Conservation (phyloP, 2,113 vertebrate species). For the Calypte anna region DNA sequence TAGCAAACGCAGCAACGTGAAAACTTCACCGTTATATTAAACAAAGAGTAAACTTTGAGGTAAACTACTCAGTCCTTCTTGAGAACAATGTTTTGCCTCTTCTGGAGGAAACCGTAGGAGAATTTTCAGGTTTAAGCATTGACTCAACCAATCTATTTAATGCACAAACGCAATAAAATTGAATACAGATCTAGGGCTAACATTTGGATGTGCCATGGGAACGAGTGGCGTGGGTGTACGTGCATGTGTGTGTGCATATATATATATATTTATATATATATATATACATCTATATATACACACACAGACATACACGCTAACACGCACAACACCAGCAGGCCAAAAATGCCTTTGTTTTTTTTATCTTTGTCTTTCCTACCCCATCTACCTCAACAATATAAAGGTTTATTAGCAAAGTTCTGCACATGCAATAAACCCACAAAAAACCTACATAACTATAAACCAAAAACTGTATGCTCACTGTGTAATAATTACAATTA, state of each 20-base stretch:
- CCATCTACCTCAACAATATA: background rate
- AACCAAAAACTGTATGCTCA: background rate
- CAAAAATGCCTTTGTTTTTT: background rate
- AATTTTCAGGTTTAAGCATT: background rate
- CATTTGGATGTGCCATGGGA: background rate
- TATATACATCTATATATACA: accelerated
- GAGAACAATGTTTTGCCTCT: background rate
- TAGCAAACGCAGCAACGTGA: background rate
- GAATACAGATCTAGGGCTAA: background rate
- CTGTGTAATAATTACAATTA: background rate
- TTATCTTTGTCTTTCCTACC: background rate
- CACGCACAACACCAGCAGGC: background rate
- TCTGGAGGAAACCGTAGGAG: background rate
- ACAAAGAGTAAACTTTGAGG: background rate
- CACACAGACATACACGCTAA: accelerated
- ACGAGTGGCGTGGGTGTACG: too few relatives aligned
- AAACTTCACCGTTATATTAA: background rate
- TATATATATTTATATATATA: accelerated
- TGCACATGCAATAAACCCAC: background rate
- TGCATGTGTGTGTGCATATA: accelerated
- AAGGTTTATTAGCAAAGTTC: background rate
- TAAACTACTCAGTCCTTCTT: background rate
- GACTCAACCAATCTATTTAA: background rate
- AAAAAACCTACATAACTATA: background rate
- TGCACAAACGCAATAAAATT: background rate